A percentile compares a stretch with the other conserved stretches of the same genome.
Evolutionary conservation across 1,140 invertebrate species (phyloP).

Genomic region (Portunus trituberculatus): DNA sequence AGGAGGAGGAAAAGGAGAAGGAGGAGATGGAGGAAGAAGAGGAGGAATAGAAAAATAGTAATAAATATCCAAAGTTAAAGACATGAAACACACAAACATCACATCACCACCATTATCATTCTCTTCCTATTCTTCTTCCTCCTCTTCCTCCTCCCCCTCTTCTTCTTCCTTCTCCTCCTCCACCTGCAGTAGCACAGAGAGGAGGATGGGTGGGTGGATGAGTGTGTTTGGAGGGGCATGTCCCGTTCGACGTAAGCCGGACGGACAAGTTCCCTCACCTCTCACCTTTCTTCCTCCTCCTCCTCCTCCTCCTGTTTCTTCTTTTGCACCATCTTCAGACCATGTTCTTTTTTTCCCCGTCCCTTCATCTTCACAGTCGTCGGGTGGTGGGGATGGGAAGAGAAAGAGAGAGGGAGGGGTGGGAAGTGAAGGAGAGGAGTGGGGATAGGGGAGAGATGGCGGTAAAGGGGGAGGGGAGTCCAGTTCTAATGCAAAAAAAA

Average conservation of each 20-base stretch:
- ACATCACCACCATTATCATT: background rate
- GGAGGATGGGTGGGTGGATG: background rate
- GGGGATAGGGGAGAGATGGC: background rate
- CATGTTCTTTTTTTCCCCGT: background rate
- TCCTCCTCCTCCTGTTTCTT: conserved; percentile 6
- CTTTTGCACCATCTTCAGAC: background rate
- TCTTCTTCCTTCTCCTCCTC: background rate
- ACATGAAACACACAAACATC: background rate
- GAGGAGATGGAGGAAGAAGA: too few species aligned
- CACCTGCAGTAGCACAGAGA: background rate
- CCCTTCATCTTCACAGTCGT: background rate
- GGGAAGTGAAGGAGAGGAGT: background rate
- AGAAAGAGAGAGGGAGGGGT: background rate
- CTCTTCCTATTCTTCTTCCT: background rate
- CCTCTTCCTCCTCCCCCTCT: background rate
- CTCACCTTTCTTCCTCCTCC: background rate
- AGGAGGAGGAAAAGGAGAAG: too few species aligned
- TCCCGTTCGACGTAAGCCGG: background rate
- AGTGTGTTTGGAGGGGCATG: background rate
- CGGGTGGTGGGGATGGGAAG: background rate
- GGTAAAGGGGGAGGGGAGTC: too few species aligned
- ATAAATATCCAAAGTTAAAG: background rate
- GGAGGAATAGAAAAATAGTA: too few species aligned
- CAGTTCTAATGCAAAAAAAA: background rate
- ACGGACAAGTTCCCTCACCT: background rate